A percentile compares a stretch with the other conserved stretches of the same genome.
Evolutionary conservation across 30 jellyfish, hydroid and myxozoan species (phyloP).

Genomic region (Haliclystus octoradiatus): DNA sequence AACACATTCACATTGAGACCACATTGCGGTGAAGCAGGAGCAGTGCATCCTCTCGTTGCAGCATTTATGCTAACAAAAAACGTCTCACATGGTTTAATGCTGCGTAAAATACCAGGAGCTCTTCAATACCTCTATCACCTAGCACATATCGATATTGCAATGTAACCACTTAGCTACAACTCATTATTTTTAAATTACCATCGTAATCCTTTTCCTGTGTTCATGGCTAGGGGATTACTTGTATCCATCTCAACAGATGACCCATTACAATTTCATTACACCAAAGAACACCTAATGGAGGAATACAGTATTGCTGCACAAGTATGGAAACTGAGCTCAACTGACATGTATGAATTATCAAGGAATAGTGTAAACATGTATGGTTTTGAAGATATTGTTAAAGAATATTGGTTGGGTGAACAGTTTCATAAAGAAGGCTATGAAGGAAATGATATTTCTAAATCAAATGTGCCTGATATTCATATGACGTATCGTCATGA

Average conservation of each 20-base stretch:
- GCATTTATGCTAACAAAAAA: conserved; percentile 90
- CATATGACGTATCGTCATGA: conserved; percentile 76
- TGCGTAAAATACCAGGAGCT: conserved; percentile 91
- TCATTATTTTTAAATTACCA: conserved; percentile 86
- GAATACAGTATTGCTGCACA: conserved; percentile 97
- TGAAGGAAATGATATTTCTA: conserved; percentile 78
- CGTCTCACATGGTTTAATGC: conserved; percentile 83
- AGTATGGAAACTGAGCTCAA: conserved; percentile 90
- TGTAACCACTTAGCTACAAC: conserved; percentile 97
- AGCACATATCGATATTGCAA: conserved; percentile 96
- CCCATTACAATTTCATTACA: conserved; percentile 93
- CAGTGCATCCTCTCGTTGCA: conserved; percentile 83
- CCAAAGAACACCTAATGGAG: conserved; percentile 97
- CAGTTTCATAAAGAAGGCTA: conserved; percentile 77
- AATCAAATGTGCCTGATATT: conserved; percentile 88
- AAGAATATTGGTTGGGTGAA: conserved; percentile 93
- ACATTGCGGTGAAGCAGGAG: conserved; percentile 98
- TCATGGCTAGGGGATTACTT: conserved; percentile 80
- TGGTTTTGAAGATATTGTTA: conserved; percentile 90
- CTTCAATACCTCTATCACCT: conserved; percentile 79
- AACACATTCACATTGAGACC: conserved; percentile 81
- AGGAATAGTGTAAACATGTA: conserved; percentile 92
- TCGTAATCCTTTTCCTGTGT: conserved; percentile 96
- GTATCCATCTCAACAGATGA: conserved; percentile 93
- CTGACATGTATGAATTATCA: conserved; percentile 90